Conservation (phyloP, 2,113 vertebrate genomes). For the Zapus hudsonius region DNA sequence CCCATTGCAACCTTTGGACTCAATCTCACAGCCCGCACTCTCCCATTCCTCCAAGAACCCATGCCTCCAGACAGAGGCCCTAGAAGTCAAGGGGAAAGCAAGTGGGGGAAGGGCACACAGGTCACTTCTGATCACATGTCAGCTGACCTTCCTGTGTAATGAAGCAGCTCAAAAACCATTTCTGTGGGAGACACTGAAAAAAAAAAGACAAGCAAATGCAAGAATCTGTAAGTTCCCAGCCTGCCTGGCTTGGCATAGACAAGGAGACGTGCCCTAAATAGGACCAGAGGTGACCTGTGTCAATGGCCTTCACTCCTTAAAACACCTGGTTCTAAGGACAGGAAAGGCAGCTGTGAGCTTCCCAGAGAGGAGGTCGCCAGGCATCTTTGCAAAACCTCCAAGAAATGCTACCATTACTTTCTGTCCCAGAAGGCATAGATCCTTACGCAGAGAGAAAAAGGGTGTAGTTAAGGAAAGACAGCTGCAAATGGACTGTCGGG, state of each 20-base stretch:
- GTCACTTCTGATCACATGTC: background rate
- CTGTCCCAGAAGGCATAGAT: background rate
- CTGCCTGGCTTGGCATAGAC: background rate
- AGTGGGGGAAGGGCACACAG: background rate
- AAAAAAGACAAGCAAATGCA: background rate
- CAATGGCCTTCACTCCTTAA: background rate
- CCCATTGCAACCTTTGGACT: background rate
- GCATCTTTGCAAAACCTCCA: background rate
- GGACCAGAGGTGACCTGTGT: background rate
- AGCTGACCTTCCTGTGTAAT: background rate
- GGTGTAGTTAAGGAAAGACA: background rate
- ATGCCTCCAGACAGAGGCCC: background rate
- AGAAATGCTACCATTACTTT: background rate
- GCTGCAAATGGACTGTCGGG: background rate
- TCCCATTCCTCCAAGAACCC: background rate
- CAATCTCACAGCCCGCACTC: background rate
- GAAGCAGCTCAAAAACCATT: background rate
- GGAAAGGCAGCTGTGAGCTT: background rate
- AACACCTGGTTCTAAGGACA: background rate
- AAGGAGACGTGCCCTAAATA: background rate
- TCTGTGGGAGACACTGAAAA: background rate
- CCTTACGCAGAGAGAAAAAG: background rate
- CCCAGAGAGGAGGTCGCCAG: background rate
- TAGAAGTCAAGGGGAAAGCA: background rate
- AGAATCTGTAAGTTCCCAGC: background rate